These are phyloP conservation scores for Hycleus phaleratus DNA, from an alignment of 1,140 invertebrate genomes.

Conservation along the genomic window DNA sequence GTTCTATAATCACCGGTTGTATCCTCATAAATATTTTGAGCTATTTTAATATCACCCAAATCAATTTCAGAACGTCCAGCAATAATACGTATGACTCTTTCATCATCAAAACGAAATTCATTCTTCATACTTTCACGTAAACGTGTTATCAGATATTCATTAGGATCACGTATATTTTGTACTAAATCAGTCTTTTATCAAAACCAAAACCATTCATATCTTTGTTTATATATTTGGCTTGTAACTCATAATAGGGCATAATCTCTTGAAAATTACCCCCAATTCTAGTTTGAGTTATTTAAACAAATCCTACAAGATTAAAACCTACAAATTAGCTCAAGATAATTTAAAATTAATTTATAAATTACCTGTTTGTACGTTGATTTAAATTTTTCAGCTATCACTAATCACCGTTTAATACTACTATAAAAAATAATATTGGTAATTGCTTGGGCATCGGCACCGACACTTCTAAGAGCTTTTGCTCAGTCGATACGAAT, in stretches of 20 bases:
- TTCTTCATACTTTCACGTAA: conserved; percentile 72
- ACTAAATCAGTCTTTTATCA: conserved; percentile 67
- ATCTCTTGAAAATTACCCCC: conserved; percentile 87
- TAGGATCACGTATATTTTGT: conserved; percentile 26
- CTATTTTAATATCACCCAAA: conserved; percentile 80
- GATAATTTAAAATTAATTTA: background rate
- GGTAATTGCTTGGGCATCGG: conserved; percentile 77
- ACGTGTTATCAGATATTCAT: conserved; percentile 37
- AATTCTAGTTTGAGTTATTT: conserved; percentile 86
- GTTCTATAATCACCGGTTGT: conserved; percentile 48
- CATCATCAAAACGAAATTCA: conserved; percentile 77
- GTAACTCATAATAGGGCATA: conserved; percentile 77
- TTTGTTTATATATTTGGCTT: conserved; percentile 80
- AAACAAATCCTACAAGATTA: conserved; percentile 69
- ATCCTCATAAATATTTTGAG: conserved; percentile 63
- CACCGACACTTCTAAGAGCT: conserved; percentile 74
- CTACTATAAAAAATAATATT: conserved; percentile 65
- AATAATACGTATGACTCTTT: conserved; percentile 77
- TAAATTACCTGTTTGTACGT: conserved; percentile 69
- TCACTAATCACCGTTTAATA: conserved; percentile 68
- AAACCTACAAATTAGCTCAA: background rate
- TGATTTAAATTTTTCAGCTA: conserved; percentile 64
- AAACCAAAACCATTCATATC: conserved; percentile 79
- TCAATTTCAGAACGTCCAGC: conserved; percentile 84
- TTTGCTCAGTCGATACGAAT: conserved; percentile 66